These are phyloP conservation scores for Archegozetes longisetosus DNA, from an alignment of 1,140 invertebrate species.

Conservation along the genomic window DNA sequence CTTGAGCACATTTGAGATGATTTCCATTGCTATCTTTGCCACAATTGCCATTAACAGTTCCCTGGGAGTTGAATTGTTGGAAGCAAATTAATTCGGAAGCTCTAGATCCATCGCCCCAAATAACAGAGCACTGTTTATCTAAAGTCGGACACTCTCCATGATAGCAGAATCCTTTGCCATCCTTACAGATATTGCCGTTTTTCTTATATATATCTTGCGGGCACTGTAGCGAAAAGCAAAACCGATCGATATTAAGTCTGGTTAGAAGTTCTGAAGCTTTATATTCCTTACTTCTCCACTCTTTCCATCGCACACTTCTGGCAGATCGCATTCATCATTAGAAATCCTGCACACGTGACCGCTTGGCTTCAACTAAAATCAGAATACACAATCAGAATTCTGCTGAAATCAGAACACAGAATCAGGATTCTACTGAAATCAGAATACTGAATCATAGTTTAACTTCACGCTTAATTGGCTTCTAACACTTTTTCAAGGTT, in stretches of 20 bases:
- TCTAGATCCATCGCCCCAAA: slow-evolving; percentile 58
- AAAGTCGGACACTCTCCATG: slow-evolving; percentile 76
- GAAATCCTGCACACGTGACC: slow-evolving; percentile 64
- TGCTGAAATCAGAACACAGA: not conserved
- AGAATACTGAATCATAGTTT: not conserved
- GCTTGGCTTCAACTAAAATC: slow-evolving; percentile 46
- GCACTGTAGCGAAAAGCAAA: slow-evolving; percentile 40
- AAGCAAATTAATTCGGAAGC: slow-evolving; percentile 70
- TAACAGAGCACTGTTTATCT: slow-evolving; percentile 63
- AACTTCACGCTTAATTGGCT: not conserved
- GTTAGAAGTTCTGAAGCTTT: not conserved
- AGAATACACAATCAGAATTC: no score
- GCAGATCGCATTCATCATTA: slow-evolving; percentile 80
- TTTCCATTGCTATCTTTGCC: slow-evolving; percentile 58
- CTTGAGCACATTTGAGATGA: slow-evolving; percentile 65
- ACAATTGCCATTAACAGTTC: slow-evolving; percentile 81
- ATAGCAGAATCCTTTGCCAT: slow-evolving; percentile 61
- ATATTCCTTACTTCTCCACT: slow-evolving; percentile 37
- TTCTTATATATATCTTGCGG: slow-evolving; percentile 73
- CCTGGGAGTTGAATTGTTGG: slow-evolving; percentile 82
- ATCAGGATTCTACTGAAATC: not conserved
- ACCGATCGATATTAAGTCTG: slow-evolving; percentile 4
- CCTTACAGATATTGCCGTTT: slow-evolving; percentile 65
- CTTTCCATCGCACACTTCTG: slow-evolving; percentile 73
- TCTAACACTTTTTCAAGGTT: not conserved